Base-by-base conservation (phyloP, 2,888 invertebrate genomes). In the Sipha maydis region DNA sequence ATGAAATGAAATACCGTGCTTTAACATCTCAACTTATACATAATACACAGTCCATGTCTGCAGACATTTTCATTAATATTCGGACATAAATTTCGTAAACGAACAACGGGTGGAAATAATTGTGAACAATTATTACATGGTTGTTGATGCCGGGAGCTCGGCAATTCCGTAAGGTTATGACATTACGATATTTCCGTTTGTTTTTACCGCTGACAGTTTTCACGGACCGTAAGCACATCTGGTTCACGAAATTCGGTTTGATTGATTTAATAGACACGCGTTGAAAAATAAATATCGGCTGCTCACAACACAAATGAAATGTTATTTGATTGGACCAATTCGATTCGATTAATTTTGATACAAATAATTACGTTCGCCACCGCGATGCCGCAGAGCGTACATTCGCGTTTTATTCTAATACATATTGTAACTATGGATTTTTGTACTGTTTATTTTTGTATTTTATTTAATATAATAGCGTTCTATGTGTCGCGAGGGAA, bases 251-350 rank as follows among this genome's bases (percentile, higher is more conserved):
- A 41, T 75, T 75, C 75, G 25, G 25, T 75, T 75, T 21, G 25
- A 25, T 38, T 75, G 38, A 25, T 75, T 38, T 41, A 75, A 73
- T 75, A 38, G 75, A 75, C 38, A 9, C 11, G 21, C 75, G 25
- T 38, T 25, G 38, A 14, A 76, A 25, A 41, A 76, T 48, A 76
- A 41, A 75, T 25, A 41, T 76, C 14, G 41, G 41, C 25, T 4
- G 73, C 73, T 14, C 28, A 17, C 31, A 34, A 8, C 14, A 48
- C 25, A 4, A 11, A 21, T 38, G 17, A 21, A 56, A 56, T 1
- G 67, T 67, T 9, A 8, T 3, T 41, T 76, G 41, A 76, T 76
- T 76, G 76, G n/a, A 76, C 41, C 76, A 76, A 76, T 76, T 76
- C 9, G 41, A 48, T 76, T 41, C 11, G n/a, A 76, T 76, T 48